Conservation (phyloP, 2,888 invertebrate genomes). For the Cantharis lateralis region DNA sequence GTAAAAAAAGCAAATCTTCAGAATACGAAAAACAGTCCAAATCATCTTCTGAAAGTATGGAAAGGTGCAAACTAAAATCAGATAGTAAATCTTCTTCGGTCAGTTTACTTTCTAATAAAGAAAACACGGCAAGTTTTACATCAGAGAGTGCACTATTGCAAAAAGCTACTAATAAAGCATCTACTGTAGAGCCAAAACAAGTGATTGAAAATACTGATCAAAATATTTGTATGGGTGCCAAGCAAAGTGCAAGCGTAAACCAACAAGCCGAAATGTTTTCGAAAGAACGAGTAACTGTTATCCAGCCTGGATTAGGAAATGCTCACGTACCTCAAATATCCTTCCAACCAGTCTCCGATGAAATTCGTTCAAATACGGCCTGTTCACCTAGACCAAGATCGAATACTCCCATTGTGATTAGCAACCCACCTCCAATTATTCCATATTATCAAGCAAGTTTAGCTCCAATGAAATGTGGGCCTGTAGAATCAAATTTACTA, state of each 20-base stretch:
- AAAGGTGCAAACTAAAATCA: neutral
- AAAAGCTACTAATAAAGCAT: neutral
- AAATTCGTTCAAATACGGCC: constrained; percentile 54
- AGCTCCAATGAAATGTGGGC: constrained; percentile 68
- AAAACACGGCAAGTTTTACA: neutral
- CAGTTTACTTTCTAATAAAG: neutral
- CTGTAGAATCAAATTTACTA: constrained; percentile 64
- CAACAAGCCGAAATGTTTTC: neutral
- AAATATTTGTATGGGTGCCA: neutral
- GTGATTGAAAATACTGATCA: neutral
- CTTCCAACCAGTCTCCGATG: constrained; percentile 65
- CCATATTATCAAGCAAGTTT: constrained; percentile 81
- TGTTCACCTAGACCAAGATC: constrained; percentile 64
- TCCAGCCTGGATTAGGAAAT: constrained; percentile 44
- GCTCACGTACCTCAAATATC: constrained; percentile 55
- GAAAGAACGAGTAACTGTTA: constrained; percentile 45
- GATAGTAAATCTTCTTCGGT: neutral
- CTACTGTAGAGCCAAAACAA: neutral
- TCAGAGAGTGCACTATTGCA: neutral
- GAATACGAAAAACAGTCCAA: neutral
- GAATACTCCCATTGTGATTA: constrained; percentile 72
- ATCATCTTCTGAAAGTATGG: neutral
- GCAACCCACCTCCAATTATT: constrained; percentile 75
- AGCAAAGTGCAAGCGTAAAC: neutral
- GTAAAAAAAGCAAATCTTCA: neutral